A percentile compares a stretch with the other conserved stretches of the same genome.
phyloP scores from a whole-genome alignment of 1,140 invertebrate species.

The Drosophila pandora region DNA sequence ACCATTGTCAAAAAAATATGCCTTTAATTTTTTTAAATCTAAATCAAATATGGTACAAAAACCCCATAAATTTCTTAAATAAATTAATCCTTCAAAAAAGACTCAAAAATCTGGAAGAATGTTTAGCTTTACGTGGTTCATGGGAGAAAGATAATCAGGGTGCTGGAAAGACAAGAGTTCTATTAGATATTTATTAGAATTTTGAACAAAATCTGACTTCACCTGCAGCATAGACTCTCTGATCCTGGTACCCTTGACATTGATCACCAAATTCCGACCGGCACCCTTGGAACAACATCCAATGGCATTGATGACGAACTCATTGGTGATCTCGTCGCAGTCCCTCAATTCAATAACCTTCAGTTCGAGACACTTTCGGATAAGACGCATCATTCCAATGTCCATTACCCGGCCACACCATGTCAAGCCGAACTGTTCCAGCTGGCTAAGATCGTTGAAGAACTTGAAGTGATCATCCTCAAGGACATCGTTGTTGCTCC shows the following conservation, averaged over 20 bases:
- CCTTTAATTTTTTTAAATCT: too few species aligned
- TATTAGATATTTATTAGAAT: not conserved
- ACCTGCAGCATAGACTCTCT: slow-evolving; percentile 29
- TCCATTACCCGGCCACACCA: slow-evolving; percentile 53
- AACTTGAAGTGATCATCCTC: slow-evolving; percentile 67
- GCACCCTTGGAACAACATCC: slow-evolving; percentile 43
- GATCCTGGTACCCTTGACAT: slow-evolving; percentile 52
- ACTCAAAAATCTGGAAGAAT: slow-evolving; percentile 25
- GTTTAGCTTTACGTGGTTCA: slow-evolving; percentile 55
- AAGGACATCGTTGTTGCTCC: slow-evolving; percentile 57
- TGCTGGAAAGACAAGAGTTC: slow-evolving; percentile 21
- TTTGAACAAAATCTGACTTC: slow-evolving; percentile 2
- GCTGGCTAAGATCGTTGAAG: slow-evolving; percentile 49
- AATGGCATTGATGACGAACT: slow-evolving; percentile 59
- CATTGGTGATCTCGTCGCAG: slow-evolving; percentile 57
- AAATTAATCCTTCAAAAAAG: too few species aligned
- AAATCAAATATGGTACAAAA: too few species aligned
- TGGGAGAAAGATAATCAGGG: slow-evolving; percentile 48
- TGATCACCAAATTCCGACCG: slow-evolving; percentile 32
- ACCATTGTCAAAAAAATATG: too few species aligned
- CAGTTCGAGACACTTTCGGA: slow-evolving; percentile 46
- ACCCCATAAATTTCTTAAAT: not conserved
- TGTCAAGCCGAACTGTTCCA: slow-evolving; percentile 30
- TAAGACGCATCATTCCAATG: slow-evolving; percentile 47
- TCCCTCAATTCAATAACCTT: slow-evolving; percentile 39